Percentiles rank a stretch among this genome's conserved stretches.
Conservation (phyloP, 2,797 vertebrate genomes). For the Melanogrammus aeglefinus region DNA sequence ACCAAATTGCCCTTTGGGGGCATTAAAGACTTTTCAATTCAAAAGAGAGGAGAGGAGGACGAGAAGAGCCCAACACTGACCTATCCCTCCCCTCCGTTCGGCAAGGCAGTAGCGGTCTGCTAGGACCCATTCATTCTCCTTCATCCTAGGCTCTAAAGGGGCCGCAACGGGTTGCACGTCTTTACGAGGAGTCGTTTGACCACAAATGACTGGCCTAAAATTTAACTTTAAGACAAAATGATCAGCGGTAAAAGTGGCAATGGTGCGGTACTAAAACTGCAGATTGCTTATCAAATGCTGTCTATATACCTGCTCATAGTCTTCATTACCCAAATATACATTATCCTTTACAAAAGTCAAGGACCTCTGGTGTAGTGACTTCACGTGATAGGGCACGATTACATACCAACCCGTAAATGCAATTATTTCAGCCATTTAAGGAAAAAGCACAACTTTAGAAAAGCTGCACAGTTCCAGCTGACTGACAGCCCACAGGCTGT, state of each 20-base stretch:
- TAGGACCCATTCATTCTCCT: background rate
- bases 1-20: too few relatives aligned
- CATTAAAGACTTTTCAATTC: too few relatives aligned
- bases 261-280: background rate
- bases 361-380: background rate
- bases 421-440: background rate
- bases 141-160: background rate
- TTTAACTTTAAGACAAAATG: background rate
- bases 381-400: background rate
- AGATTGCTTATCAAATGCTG: background rate
- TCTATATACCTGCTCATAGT: background rate
- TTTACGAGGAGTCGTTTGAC: background rate
- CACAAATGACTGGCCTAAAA: background rate
- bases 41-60: background rate
- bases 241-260: background rate
- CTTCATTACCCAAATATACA: background rate
- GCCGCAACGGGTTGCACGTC: background rate
- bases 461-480: background rate
- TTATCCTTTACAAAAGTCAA: background rate
- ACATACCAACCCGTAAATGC: background rate
- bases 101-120: too few relatives aligned
- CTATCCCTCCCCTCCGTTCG: too few relatives aligned
- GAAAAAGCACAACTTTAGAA: background rate
- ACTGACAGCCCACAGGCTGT: background rate
- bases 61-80: background rate